Conservation (phyloP, 2,113 vertebrate species). For the Miniopterus natalensis region DNA sequence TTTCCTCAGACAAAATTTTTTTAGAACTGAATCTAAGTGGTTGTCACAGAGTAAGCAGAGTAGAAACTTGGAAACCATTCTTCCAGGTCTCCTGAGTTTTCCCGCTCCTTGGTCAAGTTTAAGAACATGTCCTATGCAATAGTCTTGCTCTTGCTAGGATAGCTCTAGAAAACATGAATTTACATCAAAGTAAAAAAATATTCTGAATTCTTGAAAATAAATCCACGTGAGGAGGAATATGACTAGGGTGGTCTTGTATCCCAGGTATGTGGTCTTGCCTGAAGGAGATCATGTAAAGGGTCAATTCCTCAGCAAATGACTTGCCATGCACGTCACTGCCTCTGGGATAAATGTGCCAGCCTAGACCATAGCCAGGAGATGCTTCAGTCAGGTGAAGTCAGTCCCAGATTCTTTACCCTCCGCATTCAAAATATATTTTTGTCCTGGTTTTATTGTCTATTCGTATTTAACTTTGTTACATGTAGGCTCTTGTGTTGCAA, state of each 20-base stretch:
- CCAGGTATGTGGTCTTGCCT: not conserved
- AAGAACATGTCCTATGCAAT: not conserved
- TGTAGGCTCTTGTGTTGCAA: constrained; percentile 67
- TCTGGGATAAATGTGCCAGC: constrained; percentile 27
- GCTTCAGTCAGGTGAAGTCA: constrained; percentile 52
- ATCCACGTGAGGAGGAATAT: not conserved
- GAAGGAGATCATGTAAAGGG: not conserved
- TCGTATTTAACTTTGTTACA: constrained; percentile 68
- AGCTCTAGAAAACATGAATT: constrained; percentile 13
- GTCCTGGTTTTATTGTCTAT: constrained; percentile 63
- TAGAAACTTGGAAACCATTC: not conserved
- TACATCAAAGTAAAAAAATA: constrained; percentile 3
- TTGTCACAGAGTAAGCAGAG: not conserved
- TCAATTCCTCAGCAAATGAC: constrained; percentile 10
- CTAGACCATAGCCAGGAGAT: not conserved
- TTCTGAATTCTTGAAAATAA: constrained; percentile 53
- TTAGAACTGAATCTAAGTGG: not conserved
- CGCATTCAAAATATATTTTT: constrained; percentile 62
- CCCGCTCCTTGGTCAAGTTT: not conserved
- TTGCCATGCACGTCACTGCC: not conserved
- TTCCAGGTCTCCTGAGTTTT: not conserved
- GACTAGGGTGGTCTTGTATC: not conserved
- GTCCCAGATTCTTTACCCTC: constrained; percentile 29
- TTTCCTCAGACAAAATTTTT: constrained; percentile 14
- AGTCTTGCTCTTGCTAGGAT: not conserved